These are phyloP conservation scores for Synanthedon formicaeformis DNA, from an alignment of 2,888 invertebrate genomes.

Conservation along the genomic window DNA sequence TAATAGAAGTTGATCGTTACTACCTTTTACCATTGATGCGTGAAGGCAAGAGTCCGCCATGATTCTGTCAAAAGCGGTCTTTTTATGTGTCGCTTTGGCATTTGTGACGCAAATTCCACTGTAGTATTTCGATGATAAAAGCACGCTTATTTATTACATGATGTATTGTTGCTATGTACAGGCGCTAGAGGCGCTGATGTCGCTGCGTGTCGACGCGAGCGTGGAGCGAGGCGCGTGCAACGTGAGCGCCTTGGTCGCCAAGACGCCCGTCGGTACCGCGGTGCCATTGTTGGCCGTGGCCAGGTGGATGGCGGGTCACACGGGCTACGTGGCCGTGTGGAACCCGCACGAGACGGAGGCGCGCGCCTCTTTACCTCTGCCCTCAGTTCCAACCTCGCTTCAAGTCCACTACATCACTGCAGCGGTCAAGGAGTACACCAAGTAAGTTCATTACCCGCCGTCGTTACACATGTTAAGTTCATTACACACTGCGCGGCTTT, in stretches of 20 bases:
- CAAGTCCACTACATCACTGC: constrained; percentile 68
- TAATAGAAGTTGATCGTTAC: too few species aligned
- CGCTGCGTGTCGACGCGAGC: constrained; percentile 66
- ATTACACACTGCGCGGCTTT: too few species aligned
- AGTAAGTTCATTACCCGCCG: constrained; percentile 38
- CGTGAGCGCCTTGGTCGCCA: constrained; percentile 56
- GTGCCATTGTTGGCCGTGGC: constrained; percentile 73
- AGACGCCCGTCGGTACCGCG: constrained; percentile 30
- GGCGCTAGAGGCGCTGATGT: constrained; percentile 30
- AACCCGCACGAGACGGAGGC: constrained; percentile 70
- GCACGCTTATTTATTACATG: too few species aligned
- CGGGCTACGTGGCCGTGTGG: constrained; percentile 79
- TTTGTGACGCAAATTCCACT: too few species aligned
- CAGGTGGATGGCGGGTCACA: constrained; percentile 81
- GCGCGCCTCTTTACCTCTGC: constrained; percentile 65
- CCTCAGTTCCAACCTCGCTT: constrained; percentile 69
- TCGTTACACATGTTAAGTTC: too few species aligned
- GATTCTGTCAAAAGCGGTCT: too few species aligned
- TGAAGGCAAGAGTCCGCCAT: too few species aligned
- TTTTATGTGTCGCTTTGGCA: too few species aligned
- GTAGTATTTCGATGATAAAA: too few species aligned
- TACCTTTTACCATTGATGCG: too few species aligned
- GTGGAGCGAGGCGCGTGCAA: constrained; percentile 73
- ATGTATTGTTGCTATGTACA: background rate
- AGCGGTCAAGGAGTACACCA: constrained; percentile 43